These are phyloP conservation scores for Lochmaea crataegi DNA, from an alignment of 2,888 invertebrate species.

Conservation along the genomic window DNA sequence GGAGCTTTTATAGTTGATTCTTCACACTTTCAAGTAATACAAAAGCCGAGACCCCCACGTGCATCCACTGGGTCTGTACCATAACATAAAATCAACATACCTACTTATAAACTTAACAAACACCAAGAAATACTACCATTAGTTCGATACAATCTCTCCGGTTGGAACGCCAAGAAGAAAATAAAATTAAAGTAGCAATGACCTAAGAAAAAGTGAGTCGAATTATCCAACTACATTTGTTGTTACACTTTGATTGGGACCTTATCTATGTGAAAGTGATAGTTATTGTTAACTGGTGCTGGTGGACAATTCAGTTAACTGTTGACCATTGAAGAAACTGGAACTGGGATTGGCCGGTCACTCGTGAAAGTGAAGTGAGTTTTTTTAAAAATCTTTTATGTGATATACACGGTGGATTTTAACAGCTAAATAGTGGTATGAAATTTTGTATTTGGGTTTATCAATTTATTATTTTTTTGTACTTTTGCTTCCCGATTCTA, in stretches of 20 bases:
- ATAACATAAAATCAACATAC: constrained; percentile 25
- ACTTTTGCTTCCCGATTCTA: no score
- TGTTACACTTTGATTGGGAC: constrained; percentile 31
- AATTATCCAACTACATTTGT: constrained; percentile 38
- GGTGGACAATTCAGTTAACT: constrained; percentile 27
- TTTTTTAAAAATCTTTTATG: neutral
- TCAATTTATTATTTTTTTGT: neutral
- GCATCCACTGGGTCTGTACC: neutral
- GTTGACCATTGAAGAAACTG: constrained; percentile 29
- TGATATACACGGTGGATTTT: constrained; percentile 26
- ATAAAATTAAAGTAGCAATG: constrained; percentile 20
- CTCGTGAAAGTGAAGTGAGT: constrained; percentile 42
- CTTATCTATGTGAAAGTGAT: constrained; percentile 40
- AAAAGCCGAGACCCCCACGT: constrained; percentile 9
- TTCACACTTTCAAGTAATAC: neutral
- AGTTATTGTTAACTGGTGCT: constrained; percentile 28
- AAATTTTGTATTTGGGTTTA: constrained; percentile 27
- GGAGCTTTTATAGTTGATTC: neutral
- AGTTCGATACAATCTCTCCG: constrained; percentile 13
- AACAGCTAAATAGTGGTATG: constrained; percentile 14
- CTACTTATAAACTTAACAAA: constrained; percentile 29
- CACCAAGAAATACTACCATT: constrained; percentile 18
- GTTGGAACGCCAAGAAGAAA: constrained; percentile 5
- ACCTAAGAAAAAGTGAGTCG: constrained; percentile 34
- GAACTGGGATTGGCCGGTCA: constrained; percentile 21